Percentiles rank a stretch among this genome's conserved stretches.
Conservation (phyloP, 2,797 vertebrate species). For the Danionella dracula region DNA sequence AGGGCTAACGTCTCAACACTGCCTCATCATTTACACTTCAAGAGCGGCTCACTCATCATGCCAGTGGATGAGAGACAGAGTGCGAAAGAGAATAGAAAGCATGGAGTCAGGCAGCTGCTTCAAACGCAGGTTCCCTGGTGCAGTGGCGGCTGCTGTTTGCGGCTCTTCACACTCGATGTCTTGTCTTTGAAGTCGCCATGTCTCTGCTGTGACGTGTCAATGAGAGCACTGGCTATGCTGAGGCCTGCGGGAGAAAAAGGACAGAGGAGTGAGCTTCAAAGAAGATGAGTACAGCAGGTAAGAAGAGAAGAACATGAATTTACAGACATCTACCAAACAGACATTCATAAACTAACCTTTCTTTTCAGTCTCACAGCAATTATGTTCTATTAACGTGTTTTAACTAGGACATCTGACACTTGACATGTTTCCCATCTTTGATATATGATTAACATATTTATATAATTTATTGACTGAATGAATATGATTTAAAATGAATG, state of each 20-base stretch:
- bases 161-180: conserved; percentile 79
- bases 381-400: too few species aligned
- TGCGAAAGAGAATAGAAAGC: neutral
- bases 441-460: too few species aligned
- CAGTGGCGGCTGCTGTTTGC: conserved; percentile 80
- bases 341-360: neutral
- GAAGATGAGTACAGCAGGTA: conserved; percentile 2
- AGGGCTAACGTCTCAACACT: conserved; percentile 22
- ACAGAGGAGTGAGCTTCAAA: conserved; percentile 25
- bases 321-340: neutral
- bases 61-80: neutral
- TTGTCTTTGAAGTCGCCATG: conserved; percentile 82
- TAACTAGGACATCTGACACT: too few species aligned
- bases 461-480: too few species aligned
- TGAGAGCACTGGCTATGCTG: conserved; percentile 85
- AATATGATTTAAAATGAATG: too few species aligned
- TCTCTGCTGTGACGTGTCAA: conserved; percentile 87
- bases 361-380: neutral
- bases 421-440: too few species aligned
- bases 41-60: neutral
- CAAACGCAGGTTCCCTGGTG: conserved; percentile 92
- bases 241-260: conserved; percentile 70
- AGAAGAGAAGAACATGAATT: neutral
- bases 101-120: conserved; percentile 48
- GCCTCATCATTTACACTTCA: conserved; percentile 29